Base-by-base conservation (phyloP, 2,797 vertebrate species). In the Heliangelus exortis region DNA sequence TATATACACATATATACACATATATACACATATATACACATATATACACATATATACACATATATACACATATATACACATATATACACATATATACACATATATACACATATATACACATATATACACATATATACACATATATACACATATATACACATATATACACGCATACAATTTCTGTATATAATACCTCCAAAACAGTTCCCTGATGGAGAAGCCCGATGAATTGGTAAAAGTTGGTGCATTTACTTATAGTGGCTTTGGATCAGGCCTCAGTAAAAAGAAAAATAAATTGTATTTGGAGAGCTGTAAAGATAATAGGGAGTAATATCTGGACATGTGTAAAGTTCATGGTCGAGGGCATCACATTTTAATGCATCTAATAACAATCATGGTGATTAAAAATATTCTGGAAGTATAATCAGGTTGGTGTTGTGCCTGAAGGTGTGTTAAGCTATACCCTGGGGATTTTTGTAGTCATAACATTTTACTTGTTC, bases 1-100 rank as follows among this genome's bases (percentile, higher is more conserved):
- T n/a, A n/a, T n/a, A n/a, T n/a, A n/a, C n/a, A 84, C 93, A 57
- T 94, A 33, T 92, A 84, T 93, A 57, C 95, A 33, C 92, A 84
- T 91, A 57, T 95, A 33, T 93, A 84, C 93, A 57, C 95, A n/a
- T n/a, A n/a, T n/a, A n/a, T n/a, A n/a, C n/a, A n/a, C n/a, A n/a
- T n/a, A n/a, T n/a, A n/a, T n/a, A n/a, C n/a, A 84, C 93, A 57
- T 94, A 33, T 92, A 84, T 93, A 57, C 95, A 33, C 92, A 84
- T 91, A 57, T 95, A 33, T 93, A 84, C 93, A 57, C 95, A n/a
- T n/a, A n/a, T n/a, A n/a, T n/a, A n/a, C n/a, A n/a, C n/a, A n/a
- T n/a, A n/a, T n/a, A n/a, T n/a, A n/a, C n/a, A 84, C 93, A 57
- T 94, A 33, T 92, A 84, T 93, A 57, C 95, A 33, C 92, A 84